phyloP scores from a whole-genome alignment of 2,113 vertebrate genomes.

The Notothenia rossii region DNA sequence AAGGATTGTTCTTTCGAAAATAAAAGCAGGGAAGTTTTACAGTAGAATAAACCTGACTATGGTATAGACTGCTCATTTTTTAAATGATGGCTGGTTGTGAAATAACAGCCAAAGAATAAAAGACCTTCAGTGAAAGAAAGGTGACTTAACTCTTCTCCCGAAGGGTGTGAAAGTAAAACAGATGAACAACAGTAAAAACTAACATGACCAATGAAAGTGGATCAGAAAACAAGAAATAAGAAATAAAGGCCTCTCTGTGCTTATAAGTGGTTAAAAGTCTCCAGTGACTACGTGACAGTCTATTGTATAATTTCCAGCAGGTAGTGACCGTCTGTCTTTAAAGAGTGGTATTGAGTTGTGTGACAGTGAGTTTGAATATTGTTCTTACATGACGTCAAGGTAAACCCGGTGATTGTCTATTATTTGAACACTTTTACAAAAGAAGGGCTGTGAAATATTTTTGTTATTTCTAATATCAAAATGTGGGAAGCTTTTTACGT shows the following conservation, averaged over 20 bases:
- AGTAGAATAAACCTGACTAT: not conserved
- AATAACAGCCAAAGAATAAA: not conserved
- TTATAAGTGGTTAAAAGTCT: not conserved
- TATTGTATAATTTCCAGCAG: not conserved
- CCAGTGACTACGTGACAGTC: not conserved
- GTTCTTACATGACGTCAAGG: not conserved
- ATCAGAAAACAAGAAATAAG: not conserved
- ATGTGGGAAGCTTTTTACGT: too few relatives aligned
- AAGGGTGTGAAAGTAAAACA: not conserved
- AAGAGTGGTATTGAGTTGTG: not conserved
- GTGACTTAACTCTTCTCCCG: not conserved
- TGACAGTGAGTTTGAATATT: not conserved
- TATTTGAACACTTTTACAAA: not conserved
- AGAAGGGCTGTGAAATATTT: not conserved
- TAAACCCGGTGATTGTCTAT: slow-evolving; percentile 46
- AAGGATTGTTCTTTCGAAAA: not conserved
- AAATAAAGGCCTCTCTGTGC: not conserved
- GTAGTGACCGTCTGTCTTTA: not conserved
- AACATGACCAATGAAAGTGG: not conserved
- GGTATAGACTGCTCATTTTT: not conserved
- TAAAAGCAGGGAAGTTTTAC: not conserved
- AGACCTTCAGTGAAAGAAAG: not conserved
- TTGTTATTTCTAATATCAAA: too few relatives aligned
- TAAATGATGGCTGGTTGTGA: not conserved
- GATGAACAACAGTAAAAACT: not conserved